Base-by-base conservation (phyloP, 2,797 vertebrate species). In the Sparidentex hasta region DNA sequence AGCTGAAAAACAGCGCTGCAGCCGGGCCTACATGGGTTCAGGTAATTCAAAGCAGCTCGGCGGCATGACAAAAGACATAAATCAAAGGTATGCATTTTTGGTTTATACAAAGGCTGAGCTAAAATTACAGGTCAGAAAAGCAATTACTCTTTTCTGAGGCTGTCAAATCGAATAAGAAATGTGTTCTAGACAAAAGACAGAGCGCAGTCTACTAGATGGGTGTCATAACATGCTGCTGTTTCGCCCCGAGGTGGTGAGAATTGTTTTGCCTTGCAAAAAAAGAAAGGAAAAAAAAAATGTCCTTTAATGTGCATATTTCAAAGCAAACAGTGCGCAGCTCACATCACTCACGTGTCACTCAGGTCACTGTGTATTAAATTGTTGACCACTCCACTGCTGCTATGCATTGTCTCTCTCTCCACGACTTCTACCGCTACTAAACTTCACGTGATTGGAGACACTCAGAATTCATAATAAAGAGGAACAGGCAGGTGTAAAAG, bases 111-210 rank as follows among this genome's bases (percentile, higher is more conserved):
- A 92, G 81, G 76, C 91, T 84, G 91, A 88, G 89, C 88, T 87
- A 92, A 92, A 92, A 94, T 93, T 94, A 89, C 88, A 94, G 93
- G 92, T 91, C 90, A 94, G 87, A 92, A 93, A 95, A 94, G 93
- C 92, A 95, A 95, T 95, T 94, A 94, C 93, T 93, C 84, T 93
- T 92, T 90, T 91, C 88, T 93, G 80, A 88, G 89, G 90, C 91
- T 93, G 90, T 94, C 93, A 93, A 90, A 88, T 89, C 71, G 58
- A 93, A 95, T 94, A 92, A 92, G 85, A 90, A 93, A 93, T 92
- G 86, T 89, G 83, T 91, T 91, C 88, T 81, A 88, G 90, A 92
- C 87, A 90, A 88, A 90, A 89, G 88, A 92, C 59, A 61, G 87
- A 86, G 83, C 80, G 88, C 87, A 76, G 83, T 80, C 84, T 58